Base-by-base conservation (phyloP, 2,888 invertebrate species). In the Dascillus cervinus region DNA sequence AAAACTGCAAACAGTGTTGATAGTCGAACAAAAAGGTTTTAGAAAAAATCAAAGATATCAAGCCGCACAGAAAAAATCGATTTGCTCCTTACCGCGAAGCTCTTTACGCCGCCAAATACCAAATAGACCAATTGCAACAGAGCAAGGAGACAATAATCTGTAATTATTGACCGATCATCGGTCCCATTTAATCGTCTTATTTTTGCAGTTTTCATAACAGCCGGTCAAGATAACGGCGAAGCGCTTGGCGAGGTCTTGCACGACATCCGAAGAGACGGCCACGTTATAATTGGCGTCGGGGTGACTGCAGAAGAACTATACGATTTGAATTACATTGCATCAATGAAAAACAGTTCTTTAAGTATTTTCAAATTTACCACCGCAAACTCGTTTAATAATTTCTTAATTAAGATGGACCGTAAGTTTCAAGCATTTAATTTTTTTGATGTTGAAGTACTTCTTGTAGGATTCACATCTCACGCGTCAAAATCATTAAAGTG, bases 151-250 rank as follows among this genome's bases (percentile, higher is more conserved):
- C 28, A 10, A 3, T 28, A n/a, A 28, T 28, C 8, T 17, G 28
- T 28, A 20, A 2, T 11, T 10, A 8, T n/a, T 5, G n/a, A n/a
- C n/a, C n/a, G n/a, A n/a, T n/a, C n/a, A n/a, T n/a, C 11, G 3
- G 6, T 11, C 8, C 20, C 15, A 8, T n/a, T 19, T n/a, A 11
- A 3, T 3, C 11, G 12, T n/a, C 10, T 3, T 19, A 4, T 11
- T 28, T 14, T 20, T 28, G 11, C 12, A 28, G 28, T 28, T 28
- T 28, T 28, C 6, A 11, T 28, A 28, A 20, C 28, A 15, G n/a
- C n/a, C n/a, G 11, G 11, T 11, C 4, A 9, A 10, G 1, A 5
- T 10, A 19, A 20, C n/a, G 20, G 12, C 4, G 20, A n/a, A 2
- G 10, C n/a, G 14, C 10, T 11, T 19, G 20, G 8, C 4, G 10